Evolutionary conservation across 2,113 vertebrate species (phyloP).

Genomic region (Brienomyrus longianalis): DNA sequence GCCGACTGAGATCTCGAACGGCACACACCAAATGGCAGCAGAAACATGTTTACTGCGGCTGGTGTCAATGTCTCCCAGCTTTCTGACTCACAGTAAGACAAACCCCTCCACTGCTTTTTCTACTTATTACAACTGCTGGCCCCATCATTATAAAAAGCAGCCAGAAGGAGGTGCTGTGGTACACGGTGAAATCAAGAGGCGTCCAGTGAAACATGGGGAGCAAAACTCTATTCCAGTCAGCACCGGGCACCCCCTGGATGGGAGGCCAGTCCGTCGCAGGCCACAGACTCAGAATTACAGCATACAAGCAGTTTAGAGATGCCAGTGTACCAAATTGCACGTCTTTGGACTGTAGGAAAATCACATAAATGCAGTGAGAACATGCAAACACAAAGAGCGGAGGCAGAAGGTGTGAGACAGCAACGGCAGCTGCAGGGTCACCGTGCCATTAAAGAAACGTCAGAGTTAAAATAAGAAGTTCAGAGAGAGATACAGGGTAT

Average conservation of each 20-base stretch:
- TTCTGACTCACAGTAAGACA: neutral
- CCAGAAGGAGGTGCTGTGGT: neutral
- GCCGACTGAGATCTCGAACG: slow-evolving; percentile 47
- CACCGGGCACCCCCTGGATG: neutral
- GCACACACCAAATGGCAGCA: slow-evolving; percentile 47
- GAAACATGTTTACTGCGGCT: neutral
- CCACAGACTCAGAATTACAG: neutral
- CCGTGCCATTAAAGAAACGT: neutral
- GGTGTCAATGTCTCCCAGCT: neutral
- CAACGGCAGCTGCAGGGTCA: neutral
- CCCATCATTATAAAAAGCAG: neutral
- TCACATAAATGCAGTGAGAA: neutral
- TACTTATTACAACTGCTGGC: neutral
- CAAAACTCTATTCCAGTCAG: neutral
- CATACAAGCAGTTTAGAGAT: neutral
- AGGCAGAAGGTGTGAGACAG: neutral
- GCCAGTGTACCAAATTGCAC: neutral
- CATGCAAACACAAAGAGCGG: neutral
- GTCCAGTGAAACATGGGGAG: neutral
- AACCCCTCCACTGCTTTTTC: neutral
- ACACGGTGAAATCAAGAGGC: neutral
- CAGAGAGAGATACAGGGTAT: neutral
- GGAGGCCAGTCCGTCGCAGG: neutral
- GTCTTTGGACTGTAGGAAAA: neutral
- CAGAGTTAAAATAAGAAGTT: neutral